These are phyloP conservation scores for Lycopodina hypogea DNA, from an alignment of 37 sponge, comb jelly and placozoan genomes.

Conservation along the genomic window DNA sequence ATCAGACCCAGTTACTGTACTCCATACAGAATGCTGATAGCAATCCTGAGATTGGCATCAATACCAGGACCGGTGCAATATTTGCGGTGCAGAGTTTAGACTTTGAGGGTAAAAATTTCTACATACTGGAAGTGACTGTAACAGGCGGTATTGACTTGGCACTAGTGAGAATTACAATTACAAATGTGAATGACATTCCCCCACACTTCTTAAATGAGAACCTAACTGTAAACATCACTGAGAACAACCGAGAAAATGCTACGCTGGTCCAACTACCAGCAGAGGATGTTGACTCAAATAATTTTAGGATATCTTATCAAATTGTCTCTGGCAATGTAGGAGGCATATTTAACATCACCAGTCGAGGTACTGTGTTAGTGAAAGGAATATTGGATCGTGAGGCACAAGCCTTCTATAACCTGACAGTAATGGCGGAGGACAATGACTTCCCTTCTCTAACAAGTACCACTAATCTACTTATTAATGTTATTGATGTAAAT, in stretches of 20 bases:
- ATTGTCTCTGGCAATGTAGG: conserved; percentile 38
- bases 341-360: conserved; percentile 26
- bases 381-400: conserved; percentile 45
- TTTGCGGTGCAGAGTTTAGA: conserved; percentile 23
- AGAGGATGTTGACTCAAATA: conserved; percentile 47
- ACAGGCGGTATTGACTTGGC: conserved; percentile 17
- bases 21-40: conserved; percentile 23
- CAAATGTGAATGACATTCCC: conserved; percentile 65
- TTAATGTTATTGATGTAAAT: conserved; percentile 56
- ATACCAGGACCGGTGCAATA: conserved; percentile 35
- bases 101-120: conserved; percentile 19
- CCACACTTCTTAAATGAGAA: conserved; percentile 35
- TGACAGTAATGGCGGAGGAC: conserved; percentile 61
- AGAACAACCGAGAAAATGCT: conserved; percentile 15
- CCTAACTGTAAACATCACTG: conserved; percentile 16
- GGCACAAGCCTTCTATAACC: conserved; percentile 6
- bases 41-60: conserved; percentile 49
- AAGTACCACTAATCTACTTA: conserved; percentile 38
- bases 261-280: conserved; percentile 20
- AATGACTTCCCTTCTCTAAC: conserved; percentile 55
- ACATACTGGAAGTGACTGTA: conserved; percentile 29
- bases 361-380: conserved; percentile 30
- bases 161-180: conserved; percentile 32
- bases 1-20: conserved; percentile 35
- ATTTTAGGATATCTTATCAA: conserved; percentile 31